A percentile compares a stretch with the other conserved stretches of the same genome.
Evolutionary conservation across 2,888 invertebrate genomes (phyloP).

Genomic region (Priocnemis perturbator): DNA sequence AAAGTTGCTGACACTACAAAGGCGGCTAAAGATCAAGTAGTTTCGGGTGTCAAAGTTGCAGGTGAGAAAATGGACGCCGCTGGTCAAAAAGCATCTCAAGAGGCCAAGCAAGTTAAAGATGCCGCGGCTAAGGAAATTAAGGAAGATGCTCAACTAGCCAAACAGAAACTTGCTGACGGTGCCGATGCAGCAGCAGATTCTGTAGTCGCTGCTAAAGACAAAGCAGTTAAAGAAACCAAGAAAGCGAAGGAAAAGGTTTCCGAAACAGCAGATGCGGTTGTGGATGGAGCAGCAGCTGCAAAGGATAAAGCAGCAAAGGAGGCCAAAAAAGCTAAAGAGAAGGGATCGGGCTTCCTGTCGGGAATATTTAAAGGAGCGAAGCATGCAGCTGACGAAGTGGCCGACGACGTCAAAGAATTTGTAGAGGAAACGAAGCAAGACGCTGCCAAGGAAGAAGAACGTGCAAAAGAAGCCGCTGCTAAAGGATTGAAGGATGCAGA

Average conservation of each 20-base stretch:
- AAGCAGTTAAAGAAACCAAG: constrained; percentile 51
- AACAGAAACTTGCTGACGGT: constrained; percentile 41
- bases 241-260: constrained; percentile 57
- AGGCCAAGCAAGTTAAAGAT: constrained; percentile 45
- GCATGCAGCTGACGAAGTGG: constrained; percentile 51
- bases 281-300: constrained; percentile 59
- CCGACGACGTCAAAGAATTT: constrained; percentile 60
- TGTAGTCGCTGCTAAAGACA: constrained; percentile 71
- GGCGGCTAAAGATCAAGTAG: constrained; percentile 8
- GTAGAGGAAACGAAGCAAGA: constrained; percentile 61
- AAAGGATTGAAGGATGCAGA: constrained; percentile 31
- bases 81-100: constrained; percentile 28
- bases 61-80: constrained; percentile 18
- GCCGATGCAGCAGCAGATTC: constrained; percentile 66
- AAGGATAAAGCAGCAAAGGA: constrained; percentile 53
- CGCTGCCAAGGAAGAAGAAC: constrained; percentile 50
- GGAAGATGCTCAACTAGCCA: constrained; percentile 37
- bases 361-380: constrained; percentile 63
- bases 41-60: constrained; percentile 30
- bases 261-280: constrained; percentile 72
- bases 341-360: constrained; percentile 59
- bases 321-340: constrained; percentile 60
- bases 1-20: not conserved
- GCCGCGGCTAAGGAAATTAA: constrained; percentile 42
- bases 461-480: constrained; percentile 38